Percentiles rank a stretch among this genome's conserved stretches.
Evolutionary conservation across 2,888 invertebrate species (phyloP).

Genomic region (Ferrisia virgata): DNA sequence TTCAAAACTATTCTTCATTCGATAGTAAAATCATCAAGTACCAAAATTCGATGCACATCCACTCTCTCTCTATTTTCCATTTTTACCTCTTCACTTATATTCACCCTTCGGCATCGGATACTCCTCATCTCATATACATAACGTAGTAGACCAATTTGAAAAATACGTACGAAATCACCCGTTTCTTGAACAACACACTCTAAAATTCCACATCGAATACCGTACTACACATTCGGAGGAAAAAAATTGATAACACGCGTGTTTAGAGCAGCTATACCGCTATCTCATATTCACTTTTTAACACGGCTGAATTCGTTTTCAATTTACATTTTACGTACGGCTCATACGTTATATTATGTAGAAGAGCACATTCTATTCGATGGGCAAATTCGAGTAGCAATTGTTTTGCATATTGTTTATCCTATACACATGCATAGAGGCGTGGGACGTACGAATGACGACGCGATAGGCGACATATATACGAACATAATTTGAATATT

Average conservation of each 20-base stretch:
- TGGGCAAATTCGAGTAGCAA: conserved; percentile 33
- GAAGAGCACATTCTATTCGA: not conserved
- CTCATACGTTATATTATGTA: not conserved
- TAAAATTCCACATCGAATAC: too few species aligned
- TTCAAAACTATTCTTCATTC: too few species aligned
- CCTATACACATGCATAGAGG: not conserved
- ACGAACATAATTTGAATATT: conserved; percentile 41
- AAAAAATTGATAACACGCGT: conserved; percentile 4
- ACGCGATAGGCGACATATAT: conserved; percentile 38
- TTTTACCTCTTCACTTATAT: too few species aligned
- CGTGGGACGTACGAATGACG: conserved; percentile 8
- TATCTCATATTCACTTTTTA: conserved; percentile 13
- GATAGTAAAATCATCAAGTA: too few species aligned
- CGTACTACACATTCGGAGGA: too few species aligned
- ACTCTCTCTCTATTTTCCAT: too few species aligned
- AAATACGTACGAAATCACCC: too few species aligned
- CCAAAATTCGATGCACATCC: too few species aligned
- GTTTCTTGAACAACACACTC: too few species aligned
- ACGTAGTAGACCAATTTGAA: too few species aligned
- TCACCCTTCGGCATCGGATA: too few species aligned
- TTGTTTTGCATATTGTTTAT: conserved; percentile 44
- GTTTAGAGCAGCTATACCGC: not conserved
- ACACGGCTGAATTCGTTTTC: conserved; percentile 42
- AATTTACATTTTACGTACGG: conserved; percentile 26
- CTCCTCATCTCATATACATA: too few species aligned